Percentiles rank a stretch among this genome's conserved stretches.
Evolutionary conservation across 92 coral and sea anemone species (phyloP).

Genomic region (Metridium senile): DNA sequence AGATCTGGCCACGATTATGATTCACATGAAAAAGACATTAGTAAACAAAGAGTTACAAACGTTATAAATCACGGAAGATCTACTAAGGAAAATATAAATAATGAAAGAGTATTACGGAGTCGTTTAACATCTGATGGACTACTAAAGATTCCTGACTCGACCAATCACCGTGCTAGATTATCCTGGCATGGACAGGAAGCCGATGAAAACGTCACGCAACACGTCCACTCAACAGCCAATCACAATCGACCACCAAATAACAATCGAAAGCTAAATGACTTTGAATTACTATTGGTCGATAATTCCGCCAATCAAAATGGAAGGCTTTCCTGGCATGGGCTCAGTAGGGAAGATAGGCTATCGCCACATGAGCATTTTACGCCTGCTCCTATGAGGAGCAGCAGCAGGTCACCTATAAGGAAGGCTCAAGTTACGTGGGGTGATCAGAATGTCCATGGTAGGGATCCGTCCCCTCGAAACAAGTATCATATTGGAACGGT

Average conservation of each 20-base stretch:
- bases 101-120: not conserved
- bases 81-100: conserved; percentile 6
- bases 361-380: conserved; percentile 3
- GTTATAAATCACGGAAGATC: not conserved
- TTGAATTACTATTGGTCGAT: not conserved
- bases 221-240: not conserved
- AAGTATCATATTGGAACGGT: conserved; percentile 13
- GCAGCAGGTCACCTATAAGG: conserved; percentile 50
- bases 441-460: conserved; percentile 15
- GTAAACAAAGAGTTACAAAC: not conserved
- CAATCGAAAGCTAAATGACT: not conserved
- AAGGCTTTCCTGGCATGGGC: conserved; percentile 51
- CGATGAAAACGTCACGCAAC: not conserved
- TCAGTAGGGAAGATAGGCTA: not conserved
- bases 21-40: not conserved
- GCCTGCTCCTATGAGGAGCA: conserved; percentile 19
- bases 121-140: not conserved
- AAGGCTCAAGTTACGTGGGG: conserved; percentile 52
- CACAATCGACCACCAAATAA: not conserved
- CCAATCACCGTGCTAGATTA: conserved; percentile 20
- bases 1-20: not conserved
- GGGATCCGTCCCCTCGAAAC: not conserved
- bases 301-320: conserved; percentile 16
- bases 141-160: not conserved
- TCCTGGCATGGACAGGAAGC: conserved; percentile 50